Base-by-base conservation (phyloP, 2,888 invertebrate genomes). In the Podabrus alpinus region DNA sequence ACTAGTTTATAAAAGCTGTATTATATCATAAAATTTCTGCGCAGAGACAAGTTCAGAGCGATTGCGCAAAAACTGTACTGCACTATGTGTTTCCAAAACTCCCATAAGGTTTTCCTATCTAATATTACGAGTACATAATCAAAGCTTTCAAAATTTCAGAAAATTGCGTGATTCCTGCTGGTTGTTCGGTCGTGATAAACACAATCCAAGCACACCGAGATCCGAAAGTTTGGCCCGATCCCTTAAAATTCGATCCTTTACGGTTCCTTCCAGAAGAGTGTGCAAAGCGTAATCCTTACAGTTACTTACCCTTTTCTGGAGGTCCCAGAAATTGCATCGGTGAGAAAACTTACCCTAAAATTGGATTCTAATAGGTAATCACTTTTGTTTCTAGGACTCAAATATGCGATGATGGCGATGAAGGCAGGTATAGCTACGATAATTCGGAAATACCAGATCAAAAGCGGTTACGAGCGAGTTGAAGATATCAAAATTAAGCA, bases 221-320 rank as follows among this genome's bases (percentile, higher is more conserved):
- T 59, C 29, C 45, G 9, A 25, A 59, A 9, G 1, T 61, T 15
- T 72, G 15, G 59, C 61, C 68, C 0, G 25, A 72, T 13, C 72
- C 72, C 3, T 15, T 72, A 19, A 72, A 62, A 19, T 72, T 68
- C 15, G 72, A 72, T 62, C 72, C 72, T 1, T 61, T 68, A 19
- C 68, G 72, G n/a, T 72, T 72, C 62, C 21, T 72, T 2, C 72
- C 72, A 0, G 68, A 72, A 62, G 68, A 72, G 11, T 19, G 25
- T 2, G 68, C 72, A 5, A 72, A 72, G 19, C 13, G 72, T 5
- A 59, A 67, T 67, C 71, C 66, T 9, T 71, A 60, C 17, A 15
- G 45, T 19, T 72, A 15, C 16, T 45, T 72, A 11, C 72, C 72
- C 1, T 72, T 72, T 21, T n/a, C 16, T 5, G 62, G 17, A n/a